A percentile compares a stretch with the other conserved stretches of the same genome.
Conservation (phyloP, 2,113 vertebrate species). For the Polyodon spathula region DNA sequence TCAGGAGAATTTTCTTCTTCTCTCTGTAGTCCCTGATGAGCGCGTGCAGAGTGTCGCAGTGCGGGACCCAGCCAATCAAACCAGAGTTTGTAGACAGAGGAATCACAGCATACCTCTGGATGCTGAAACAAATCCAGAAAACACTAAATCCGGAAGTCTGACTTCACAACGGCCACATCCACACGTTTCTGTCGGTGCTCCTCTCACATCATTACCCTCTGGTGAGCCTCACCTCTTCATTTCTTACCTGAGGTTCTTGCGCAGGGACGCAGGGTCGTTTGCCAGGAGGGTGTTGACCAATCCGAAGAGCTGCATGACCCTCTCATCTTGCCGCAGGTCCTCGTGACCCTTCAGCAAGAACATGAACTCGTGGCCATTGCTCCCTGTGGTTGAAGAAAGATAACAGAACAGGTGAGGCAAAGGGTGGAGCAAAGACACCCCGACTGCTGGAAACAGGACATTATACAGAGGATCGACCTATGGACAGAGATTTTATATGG, state of each 20-base stretch:
- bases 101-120: slow-evolving; percentile 94
- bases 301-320: slow-evolving; percentile 97
- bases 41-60: slow-evolving; percentile 92
- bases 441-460: no score
- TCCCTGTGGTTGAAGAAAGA: slow-evolving; percentile 60
- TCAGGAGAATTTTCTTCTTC: slow-evolving; percentile 97
- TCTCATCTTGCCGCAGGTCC: slow-evolving; percentile 90
- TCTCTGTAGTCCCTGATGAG: slow-evolving; percentile 96
- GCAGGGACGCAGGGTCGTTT: slow-evolving; percentile 92
- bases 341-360: slow-evolving; percentile 97
- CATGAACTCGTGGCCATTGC: slow-evolving; percentile 96
- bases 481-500: no score
- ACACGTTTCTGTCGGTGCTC: no score
- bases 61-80: slow-evolving; percentile 95
- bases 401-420: slow-evolving; percentile 8
- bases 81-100: slow-evolving; percentile 95
- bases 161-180: no score
- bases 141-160: background rate
- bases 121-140: slow-evolving; percentile 47
- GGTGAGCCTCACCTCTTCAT: background rate
- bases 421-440: slow-evolving; percentile 1
- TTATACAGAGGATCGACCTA: no score
- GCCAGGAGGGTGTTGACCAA: slow-evolving; percentile 93
- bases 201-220: no score
- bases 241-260: slow-evolving; percentile 88